phyloP scores from a whole-genome alignment of 2,888 invertebrate genomes.

The Aspidiotus rigidus region DNA sequence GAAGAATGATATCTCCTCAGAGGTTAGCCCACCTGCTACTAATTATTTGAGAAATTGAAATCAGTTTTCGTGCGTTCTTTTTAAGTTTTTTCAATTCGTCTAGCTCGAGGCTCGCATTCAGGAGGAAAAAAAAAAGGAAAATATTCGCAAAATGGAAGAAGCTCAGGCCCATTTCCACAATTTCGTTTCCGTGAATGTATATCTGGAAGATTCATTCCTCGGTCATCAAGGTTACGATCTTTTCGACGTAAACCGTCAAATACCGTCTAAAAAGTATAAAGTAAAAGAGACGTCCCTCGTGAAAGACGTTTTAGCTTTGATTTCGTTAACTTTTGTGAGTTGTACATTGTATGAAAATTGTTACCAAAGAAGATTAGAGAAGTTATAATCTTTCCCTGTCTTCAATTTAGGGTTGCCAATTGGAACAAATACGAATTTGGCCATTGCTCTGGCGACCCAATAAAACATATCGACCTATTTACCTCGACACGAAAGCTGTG shows the following conservation, averaged over 20 bases:
- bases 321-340: conserved; percentile 51
- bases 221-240: conserved; percentile 47
- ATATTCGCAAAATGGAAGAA: conserved; percentile 81
- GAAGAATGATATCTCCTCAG: conserved; percentile 82
- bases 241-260: too few species aligned
- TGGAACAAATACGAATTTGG: too few species aligned
- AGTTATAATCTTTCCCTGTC: too few species aligned
- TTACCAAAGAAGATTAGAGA: too few species aligned
- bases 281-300: conserved; percentile 88
- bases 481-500: conserved; percentile 77
- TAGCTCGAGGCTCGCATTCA: conserved; percentile 79
- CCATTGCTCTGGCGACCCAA: too few species aligned
- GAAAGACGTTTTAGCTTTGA: too few species aligned
- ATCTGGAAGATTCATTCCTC: conserved; percentile 75
- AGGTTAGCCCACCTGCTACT: too few species aligned
- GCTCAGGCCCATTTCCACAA: conserved; percentile 52
- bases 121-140: conserved; percentile 87
- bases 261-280: too few species aligned
- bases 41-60: conserved; percentile 33
- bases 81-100: conserved; percentile 37
- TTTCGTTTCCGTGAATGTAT: conserved; percentile 42
- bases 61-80: too few species aligned
- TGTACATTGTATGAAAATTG: too few species aligned
- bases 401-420: too few species aligned
- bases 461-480: conserved; percentile 43